Evolutionary conservation across 2,888 invertebrate species (phyloP), one percentile per base, ranked within the genome.

Genomic region (Nysson spinosus): DNA sequence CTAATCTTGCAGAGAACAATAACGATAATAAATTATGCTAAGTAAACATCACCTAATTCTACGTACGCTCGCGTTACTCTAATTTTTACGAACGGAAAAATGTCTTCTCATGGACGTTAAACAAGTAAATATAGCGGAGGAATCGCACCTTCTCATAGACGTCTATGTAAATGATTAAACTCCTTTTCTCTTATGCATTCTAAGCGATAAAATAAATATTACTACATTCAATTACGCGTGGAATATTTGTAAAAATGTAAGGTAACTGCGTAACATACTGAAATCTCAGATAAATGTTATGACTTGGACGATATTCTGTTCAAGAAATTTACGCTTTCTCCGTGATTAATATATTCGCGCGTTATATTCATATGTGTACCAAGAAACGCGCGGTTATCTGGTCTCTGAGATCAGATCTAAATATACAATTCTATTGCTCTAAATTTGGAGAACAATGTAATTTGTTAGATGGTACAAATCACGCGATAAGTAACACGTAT

Each of bases 1-100:
- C 35, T 39, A 42, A 66, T 64, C 60, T 67, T 50, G 50, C 43
- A 55, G 51, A 34, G 67, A 39, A 55, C 55, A 55, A 70, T 74
- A 76, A 79, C 64, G 66, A 68, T 62, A 69, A 72, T 57, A 75
- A 75, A 72, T 74, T 75, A 75, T 37, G 44, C 67, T 67, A 67
- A 66, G 58, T 28, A 17, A 46, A 47, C 20, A 46, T 51, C 32
- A 22, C 37, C 42, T 42, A 55, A 63, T 17, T 30, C 12, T 14
- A n/a, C 24, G 5, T 34, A 39, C 24, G 42, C 26, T 6, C 47
- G 34, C 17, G n/a, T 50, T 7, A 28, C 28, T 5, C 9, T 16
- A 24, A 19, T 9, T 4, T 5, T 47, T 16, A 7, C 4, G n/a
- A 56, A 16, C 40, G 14, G 5, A 32, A 30, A 55, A 24, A 35